These are phyloP conservation scores for Excalfactoria chinensis DNA, from an alignment of 2,113 vertebrate species.

Conservation along the genomic window DNA sequence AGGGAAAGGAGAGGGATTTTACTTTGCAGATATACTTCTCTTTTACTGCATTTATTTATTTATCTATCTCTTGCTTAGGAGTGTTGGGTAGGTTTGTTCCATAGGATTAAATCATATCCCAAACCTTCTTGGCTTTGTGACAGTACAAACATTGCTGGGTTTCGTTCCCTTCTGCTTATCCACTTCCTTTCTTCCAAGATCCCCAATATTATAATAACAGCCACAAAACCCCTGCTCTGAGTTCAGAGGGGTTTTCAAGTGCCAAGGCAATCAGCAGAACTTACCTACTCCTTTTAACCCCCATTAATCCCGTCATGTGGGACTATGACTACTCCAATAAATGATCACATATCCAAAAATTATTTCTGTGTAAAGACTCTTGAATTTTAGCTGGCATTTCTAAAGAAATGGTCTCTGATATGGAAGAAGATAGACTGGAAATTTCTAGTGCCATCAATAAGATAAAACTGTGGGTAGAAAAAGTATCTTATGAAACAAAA, in stretches of 20 bases:
- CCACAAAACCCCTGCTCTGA: conserved; percentile 39
- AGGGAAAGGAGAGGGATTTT: not conserved
- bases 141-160: conserved; percentile 61
- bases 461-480: conserved; percentile 79
- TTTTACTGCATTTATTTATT: conserved; percentile 6
- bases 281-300: conserved; percentile 56
- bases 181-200: conserved; percentile 5
- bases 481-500: conserved; percentile 71
- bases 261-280: conserved; percentile 50
- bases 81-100: conserved; percentile 30
- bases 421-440: conserved; percentile 68
- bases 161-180: conserved; percentile 56
- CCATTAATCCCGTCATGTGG: conserved; percentile 36
- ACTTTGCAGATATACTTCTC: not conserved
- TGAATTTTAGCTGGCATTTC: conserved; percentile 29
- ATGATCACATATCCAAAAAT: not conserved
- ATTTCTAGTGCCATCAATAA: conserved; percentile 69
- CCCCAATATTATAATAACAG: conserved; percentile 31
- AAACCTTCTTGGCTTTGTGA: conserved; percentile 57
- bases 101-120: conserved; percentile 54
- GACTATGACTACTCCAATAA: conserved; percentile 33
- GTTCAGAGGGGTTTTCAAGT: conserved; percentile 49
- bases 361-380: not conserved
- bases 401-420: conserved; percentile 51
- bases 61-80: conserved; percentile 38